Conservation (phyloP, 2,888 invertebrate species). For the Bruchidius siliquastri region DNA sequence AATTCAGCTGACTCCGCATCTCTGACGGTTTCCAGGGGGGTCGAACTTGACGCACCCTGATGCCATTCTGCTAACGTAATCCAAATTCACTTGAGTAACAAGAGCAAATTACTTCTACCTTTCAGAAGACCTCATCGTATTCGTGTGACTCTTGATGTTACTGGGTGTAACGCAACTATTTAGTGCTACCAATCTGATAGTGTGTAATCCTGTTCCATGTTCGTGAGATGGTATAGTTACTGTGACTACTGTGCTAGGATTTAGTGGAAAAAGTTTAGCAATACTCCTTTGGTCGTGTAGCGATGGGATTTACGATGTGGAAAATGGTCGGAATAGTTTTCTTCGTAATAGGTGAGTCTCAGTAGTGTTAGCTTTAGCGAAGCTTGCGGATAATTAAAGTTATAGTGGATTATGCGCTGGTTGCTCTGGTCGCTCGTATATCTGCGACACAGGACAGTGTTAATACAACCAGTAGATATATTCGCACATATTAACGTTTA, state of each 20-base stretch:
- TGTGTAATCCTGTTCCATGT: neutral
- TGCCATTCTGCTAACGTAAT: too few relatives aligned
- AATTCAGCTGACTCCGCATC: too few relatives aligned
- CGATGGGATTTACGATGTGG: neutral
- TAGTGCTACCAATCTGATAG: neutral
- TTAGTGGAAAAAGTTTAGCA: neutral
- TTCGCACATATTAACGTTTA: too few relatives aligned
- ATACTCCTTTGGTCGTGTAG: neutral
- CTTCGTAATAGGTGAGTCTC: neutral
- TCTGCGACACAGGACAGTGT: neutral
- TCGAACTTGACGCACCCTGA: too few relatives aligned
- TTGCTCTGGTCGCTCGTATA: neutral
- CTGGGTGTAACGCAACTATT: neutral
- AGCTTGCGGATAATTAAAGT: neutral
- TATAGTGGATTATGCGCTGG: neutral
- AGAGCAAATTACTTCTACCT: neutral
- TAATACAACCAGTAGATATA: neutral
- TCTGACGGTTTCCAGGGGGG: too few relatives aligned
- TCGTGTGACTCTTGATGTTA: neutral
- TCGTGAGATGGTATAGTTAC: neutral
- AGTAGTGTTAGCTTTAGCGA: neutral
- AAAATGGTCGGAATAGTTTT: neutral
- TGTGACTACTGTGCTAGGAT: neutral
- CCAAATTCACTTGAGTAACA: neutral
- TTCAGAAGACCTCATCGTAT: neutral